Evolutionary conservation across 2,888 invertebrate genomes (phyloP).

Genomic region (Arenicola marina): DNA sequence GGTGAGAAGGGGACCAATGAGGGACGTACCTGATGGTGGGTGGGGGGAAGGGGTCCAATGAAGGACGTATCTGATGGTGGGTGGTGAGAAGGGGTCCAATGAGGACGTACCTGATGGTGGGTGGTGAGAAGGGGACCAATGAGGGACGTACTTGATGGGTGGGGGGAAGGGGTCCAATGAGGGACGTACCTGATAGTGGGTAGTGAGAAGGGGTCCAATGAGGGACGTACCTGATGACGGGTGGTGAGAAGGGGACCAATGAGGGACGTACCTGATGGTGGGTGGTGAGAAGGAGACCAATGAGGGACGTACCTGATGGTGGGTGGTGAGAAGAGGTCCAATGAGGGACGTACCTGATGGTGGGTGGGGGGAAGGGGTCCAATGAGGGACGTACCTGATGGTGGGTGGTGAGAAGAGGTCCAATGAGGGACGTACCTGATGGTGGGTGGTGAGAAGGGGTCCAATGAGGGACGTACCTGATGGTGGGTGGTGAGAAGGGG

Average conservation of each 20-base stretch:
- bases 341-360: constrained; percentile 70
- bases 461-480: constrained; percentile 72
- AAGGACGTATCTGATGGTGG: constrained; percentile 71
- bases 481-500: constrained; percentile 74
- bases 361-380: constrained; percentile 75
- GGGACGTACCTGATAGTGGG: constrained; percentile 72
- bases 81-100: constrained; percentile 77
- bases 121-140: constrained; percentile 77
- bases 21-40: constrained; percentile 72
- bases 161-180: constrained; percentile 77
- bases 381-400: constrained; percentile 72
- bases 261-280: constrained; percentile 70
- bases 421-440: constrained; percentile 72
- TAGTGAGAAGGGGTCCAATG: constrained; percentile 75
- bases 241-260: constrained; percentile 77
- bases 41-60: constrained; percentile 75
- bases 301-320: constrained; percentile 70
- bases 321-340: constrained; percentile 77
- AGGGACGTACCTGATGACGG: constrained; percentile 71
- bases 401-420: constrained; percentile 77
- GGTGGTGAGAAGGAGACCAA: constrained; percentile 79
- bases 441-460: constrained; percentile 75
- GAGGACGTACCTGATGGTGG: constrained; percentile 71
- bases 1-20: constrained; percentile 77
- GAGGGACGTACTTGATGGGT: constrained; percentile 72